phyloP scores from a whole-genome alignment of 2,888 invertebrate genomes.

The Steinernema hermaphroditum region DNA sequence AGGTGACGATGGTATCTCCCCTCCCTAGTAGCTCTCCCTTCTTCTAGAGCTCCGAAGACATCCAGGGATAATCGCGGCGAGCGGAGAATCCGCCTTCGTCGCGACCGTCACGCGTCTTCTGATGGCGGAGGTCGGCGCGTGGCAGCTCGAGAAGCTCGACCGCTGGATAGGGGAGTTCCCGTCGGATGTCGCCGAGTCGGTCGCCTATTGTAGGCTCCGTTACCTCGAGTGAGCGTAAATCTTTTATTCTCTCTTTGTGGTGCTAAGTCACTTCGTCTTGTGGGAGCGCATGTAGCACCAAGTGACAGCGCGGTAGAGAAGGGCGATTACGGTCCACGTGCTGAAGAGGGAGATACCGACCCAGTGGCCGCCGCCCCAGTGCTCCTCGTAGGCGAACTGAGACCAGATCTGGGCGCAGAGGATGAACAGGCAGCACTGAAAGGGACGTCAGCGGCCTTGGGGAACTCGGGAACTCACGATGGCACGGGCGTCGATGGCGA shows the following conservation, averaged over 20 bases:
- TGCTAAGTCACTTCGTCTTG: not conserved
- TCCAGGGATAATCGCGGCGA: not conserved
- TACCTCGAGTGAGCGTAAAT: not conserved
- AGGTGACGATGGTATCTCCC: not conserved
- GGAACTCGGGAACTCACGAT: conserved; percentile 41
- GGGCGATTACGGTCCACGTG: conserved; percentile 60
- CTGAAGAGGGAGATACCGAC: conserved; percentile 64
- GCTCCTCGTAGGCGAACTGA: conserved; percentile 56
- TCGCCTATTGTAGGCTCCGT: not conserved
- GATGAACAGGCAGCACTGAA: conserved; percentile 60
- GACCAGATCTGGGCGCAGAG: conserved; percentile 65
- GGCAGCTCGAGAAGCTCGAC: conserved; percentile 22
- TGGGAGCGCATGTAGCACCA: conserved; percentile 4
- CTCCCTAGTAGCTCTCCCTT: not conserved
- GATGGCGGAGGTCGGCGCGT: not conserved
- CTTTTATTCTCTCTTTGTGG: too few species aligned
- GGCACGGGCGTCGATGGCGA: conserved; percentile 58
- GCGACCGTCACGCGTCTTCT: not conserved
- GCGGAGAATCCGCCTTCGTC: not conserved
- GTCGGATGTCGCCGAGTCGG: not conserved
- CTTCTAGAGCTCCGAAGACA: not conserved
- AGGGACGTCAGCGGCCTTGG: not conserved
- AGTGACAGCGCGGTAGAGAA: conserved; percentile 51
- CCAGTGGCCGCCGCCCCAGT: conserved; percentile 64
- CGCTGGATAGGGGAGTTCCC: conserved; percentile 5